These are phyloP conservation scores for Agonum fuliginosum DNA, from an alignment of 2,888 invertebrate genomes.

Conservation along the genomic window DNA sequence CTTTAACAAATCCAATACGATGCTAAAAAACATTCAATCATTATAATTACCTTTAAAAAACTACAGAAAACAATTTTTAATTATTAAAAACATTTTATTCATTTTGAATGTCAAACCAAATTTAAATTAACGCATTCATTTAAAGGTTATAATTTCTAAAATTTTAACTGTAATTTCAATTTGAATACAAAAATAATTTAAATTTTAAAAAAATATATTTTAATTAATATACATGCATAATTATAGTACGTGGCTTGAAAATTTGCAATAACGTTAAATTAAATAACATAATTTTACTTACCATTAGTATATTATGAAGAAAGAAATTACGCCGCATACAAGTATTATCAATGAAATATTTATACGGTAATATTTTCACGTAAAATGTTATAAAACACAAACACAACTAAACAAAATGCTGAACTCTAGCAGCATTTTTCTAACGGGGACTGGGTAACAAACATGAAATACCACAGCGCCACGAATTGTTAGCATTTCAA, in stretches of 20 bases:
- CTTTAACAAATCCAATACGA: no score
- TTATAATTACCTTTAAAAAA: no score
- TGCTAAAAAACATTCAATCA: no score
- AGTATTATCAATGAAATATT: not conserved
- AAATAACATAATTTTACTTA: constrained; percentile 44
- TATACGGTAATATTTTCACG: constrained; percentile 7
- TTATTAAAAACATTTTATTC: not conserved
- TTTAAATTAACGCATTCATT: not conserved
- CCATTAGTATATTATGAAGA: constrained; percentile 18
- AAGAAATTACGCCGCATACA: constrained; percentile 7
- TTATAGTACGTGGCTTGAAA: constrained; percentile 51
- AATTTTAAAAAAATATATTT: not conserved
- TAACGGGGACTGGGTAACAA: constrained; percentile 32
- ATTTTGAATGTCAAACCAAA: constrained; percentile 29
- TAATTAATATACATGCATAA: constrained; percentile 9
- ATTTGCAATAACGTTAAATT: constrained; percentile 17
- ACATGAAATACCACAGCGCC: constrained; percentile 49
- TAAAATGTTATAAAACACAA: constrained; percentile 20
- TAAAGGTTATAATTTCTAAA: constrained; percentile 32
- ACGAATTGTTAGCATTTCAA: constrained; percentile 50
- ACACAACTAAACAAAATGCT: constrained; percentile 47
- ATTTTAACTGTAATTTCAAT: not conserved
- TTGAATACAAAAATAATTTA: not conserved
- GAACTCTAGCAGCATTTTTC: constrained; percentile 54
- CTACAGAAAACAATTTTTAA: no score